A percentile compares a stretch with the other conserved stretches of the same genome.
phyloP scores from a whole-genome alignment of 64 coral and sea anemone species.

The Montipora sp. region DNA sequence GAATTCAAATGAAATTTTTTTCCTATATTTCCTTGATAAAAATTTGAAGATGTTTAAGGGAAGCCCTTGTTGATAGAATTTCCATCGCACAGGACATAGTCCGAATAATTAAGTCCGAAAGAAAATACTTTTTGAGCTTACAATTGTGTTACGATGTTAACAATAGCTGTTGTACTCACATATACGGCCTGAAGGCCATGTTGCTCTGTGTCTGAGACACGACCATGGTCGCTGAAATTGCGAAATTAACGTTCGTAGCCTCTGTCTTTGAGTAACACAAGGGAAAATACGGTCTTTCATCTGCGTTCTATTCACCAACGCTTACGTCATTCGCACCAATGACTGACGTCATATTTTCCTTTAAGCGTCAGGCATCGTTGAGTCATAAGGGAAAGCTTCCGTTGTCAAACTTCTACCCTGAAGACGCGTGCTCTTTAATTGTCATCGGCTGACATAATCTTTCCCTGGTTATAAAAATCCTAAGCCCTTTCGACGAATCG shows the following conservation, averaged over 20 bases:
- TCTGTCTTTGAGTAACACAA: background rate
- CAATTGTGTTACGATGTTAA: background rate
- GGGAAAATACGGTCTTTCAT: background rate
- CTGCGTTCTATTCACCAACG: background rate
- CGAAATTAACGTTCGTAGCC: background rate
- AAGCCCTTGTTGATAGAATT: background rate
- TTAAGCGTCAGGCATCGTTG: background rate
- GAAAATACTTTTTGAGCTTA: background rate
- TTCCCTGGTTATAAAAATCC: background rate
- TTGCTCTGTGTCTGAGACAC: background rate
- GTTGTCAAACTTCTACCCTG: background rate
- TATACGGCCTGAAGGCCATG: conserved; percentile 9
- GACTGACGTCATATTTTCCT: conserved; percentile 9
- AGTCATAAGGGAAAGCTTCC: conserved; percentile 10
- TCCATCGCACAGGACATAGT: background rate
- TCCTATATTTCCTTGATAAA: background rate
- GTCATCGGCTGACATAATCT: background rate
- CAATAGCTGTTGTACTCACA: conserved; percentile 16
- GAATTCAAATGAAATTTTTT: background rate
- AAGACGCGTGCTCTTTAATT: background rate
- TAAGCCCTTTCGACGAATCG: background rate
- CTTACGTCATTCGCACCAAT: conserved; percentile 40
- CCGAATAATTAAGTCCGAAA: background rate
- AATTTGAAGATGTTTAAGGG: background rate
- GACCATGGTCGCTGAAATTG: conserved; percentile 10